Evolutionary conservation across 23 tunicate species (phyloP), one percentile per base, ranked within the genome.

Genomic region (Trididemnum clinides): DNA sequence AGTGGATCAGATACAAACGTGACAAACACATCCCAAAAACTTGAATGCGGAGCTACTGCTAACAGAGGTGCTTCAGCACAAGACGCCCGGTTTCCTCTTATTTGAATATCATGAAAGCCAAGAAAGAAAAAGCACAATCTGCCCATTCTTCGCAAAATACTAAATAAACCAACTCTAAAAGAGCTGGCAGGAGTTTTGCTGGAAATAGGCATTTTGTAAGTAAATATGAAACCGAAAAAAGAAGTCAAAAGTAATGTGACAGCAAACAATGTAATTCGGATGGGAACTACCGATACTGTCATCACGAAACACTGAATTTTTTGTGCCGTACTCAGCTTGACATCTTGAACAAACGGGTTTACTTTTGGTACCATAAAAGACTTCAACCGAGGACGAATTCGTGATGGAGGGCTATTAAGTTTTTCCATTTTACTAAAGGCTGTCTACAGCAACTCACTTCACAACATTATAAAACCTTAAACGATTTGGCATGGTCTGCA

Each of bases 1-100:
- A 86, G 25, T 5, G 88, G 88, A 37, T 34, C 30, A 18, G 80
- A 64, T 10, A 80, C 73, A 86, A 91, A 91, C 39, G 33, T 39
- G 12, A 73, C 78, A 25, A 86, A 28, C 0, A 50, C 81, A 74
- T 91, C 96, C 15, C 81, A 86, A 30, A 85, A 37, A 10, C 82
- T 50, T 23, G 96, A 72, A 64, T 91, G 96, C 6, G 96, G 96
- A 64, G 87, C 96, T 58, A 62, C 82, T 10, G 82, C 87, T 4
- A 91, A 0, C 4, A 91, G 33, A 33, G 77, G 91, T 1, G 96
- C 91, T 32, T 91, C 91, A 3, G 58, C 28, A 1, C 0, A 0
- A 10, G 37, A 22, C 32, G 78, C 90, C 28, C 88, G 71, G 39
- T 86, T 77, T n/a, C 96, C 96, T 64, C 33, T 64, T 18, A 91